Evolutionary conservation across 2,797 vertebrate species (phyloP), one percentile per base, ranked within the genome.

Genomic region (Tragopan temminckii): DNA sequence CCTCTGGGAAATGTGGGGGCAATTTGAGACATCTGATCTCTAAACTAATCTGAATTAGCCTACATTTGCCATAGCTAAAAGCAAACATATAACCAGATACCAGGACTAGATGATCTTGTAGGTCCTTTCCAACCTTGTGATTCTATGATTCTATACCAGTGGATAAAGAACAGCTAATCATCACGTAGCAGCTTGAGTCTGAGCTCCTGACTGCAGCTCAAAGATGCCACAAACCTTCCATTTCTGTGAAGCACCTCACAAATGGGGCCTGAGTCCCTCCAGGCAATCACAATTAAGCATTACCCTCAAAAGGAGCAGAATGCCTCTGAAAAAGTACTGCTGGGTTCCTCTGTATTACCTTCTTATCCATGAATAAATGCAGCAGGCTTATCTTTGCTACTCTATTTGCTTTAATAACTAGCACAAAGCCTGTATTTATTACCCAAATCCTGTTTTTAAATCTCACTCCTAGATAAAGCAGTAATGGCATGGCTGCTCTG

Each of bases 401-500:
- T 84, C 71, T 77, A 31, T 95, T 97, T 97, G 68, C 87, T 88
- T 83, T 93, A 86, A 85, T 88, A 94, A 94, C 80, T 71, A 84
- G 11, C 53, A 81, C 20, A 57, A 85, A 95, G 82, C 74, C 79
- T 92, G 35, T 38, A 67, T 76, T 95, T 97, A 93, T 89, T 84
- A 84, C 48, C 17, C 36, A 95, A 93, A 93, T 91, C 89, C 92
- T 67, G n/a, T 36, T 64, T 92, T 81, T 89, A 91, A 93, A 93
- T 93, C 63, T 91, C 50, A 80, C 85, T 93, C 86, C 63, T 81
- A 93, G 93, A 94, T 85, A 57, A 63, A 90, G 93, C 69, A 89
- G 84, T 94, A 95, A 96, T 80, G 85, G 62, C 74, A 83, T 10
- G 31, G 24, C n/a, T 11, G 57, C 90, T 97, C 81, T 96, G 88